Percentiles rank a stretch among this genome's conserved stretches.
Evolutionary conservation across 1,140 invertebrate genomes (phyloP).

Genomic region (Stegodyphus mimosarum): DNA sequence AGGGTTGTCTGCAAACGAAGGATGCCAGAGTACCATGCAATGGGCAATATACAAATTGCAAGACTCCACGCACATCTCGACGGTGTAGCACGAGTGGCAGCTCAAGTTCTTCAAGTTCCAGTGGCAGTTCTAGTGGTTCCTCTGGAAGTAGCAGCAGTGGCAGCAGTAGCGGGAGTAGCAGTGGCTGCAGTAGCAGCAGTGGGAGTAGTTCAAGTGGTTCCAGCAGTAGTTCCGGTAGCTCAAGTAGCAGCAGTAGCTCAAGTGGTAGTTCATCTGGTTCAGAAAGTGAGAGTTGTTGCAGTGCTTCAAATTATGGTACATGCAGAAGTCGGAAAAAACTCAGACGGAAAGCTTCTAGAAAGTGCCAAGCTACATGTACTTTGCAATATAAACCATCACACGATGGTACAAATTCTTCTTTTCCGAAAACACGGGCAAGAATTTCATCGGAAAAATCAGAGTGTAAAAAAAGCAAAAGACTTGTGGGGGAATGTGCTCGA

Average conservation of each 20-base stretch:
- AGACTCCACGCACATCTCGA: constrained; percentile 6
- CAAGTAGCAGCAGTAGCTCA: constrained; percentile 46
- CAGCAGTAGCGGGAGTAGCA: constrained; percentile 23
- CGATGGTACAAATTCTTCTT: constrained; percentile 18
- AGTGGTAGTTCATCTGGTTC: constrained; percentile 42
- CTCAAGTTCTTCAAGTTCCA: constrained; percentile 50
- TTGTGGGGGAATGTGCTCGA: constrained; percentile 22
- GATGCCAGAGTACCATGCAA: constrained; percentile 26
- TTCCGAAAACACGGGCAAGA: not conserved
- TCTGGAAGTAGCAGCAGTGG: constrained; percentile 17
- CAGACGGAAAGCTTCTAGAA: constrained; percentile 15
- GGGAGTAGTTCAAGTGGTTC: constrained; percentile 40
- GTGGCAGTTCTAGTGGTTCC: constrained; percentile 25
- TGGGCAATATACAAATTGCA: constrained; percentile 17
- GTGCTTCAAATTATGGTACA: constrained; percentile 21
- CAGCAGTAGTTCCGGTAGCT: constrained; percentile 30
- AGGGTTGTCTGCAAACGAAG: constrained; percentile 44
- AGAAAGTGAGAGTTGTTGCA: constrained; percentile 49
- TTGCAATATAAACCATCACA: not conserved
- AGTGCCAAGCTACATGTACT: constrained; percentile 24
- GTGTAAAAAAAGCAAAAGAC: constrained; percentile 18
- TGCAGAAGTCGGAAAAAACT: constrained; percentile 24
- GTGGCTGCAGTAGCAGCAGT: constrained; percentile 45
- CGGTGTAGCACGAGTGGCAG: constrained; percentile 41
- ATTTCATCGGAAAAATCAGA: not conserved